Evolutionary conservation across 2,888 invertebrate genomes (phyloP).

Genomic region (Sisyra nigra): DNA sequence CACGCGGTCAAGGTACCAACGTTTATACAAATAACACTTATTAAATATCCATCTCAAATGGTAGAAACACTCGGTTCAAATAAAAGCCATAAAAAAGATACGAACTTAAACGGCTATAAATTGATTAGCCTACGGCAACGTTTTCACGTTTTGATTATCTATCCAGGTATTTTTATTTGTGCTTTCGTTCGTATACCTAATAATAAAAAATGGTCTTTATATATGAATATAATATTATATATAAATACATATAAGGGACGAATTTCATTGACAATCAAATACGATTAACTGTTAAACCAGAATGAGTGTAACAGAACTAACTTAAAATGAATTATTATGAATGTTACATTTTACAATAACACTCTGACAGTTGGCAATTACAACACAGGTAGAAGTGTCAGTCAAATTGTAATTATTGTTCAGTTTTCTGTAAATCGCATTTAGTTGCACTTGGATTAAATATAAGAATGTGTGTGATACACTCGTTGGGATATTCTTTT

Average conservation of each 20-base stretch:
- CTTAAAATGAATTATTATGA: too few relatives aligned
- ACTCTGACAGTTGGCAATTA: slow-evolving; percentile 6
- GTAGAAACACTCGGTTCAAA: slow-evolving; percentile 8
- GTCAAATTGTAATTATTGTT: background rate
- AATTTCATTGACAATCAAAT: too few relatives aligned
- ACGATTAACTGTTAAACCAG: too few relatives aligned
- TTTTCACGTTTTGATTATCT: slow-evolving; percentile 4
- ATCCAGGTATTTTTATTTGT: too few relatives aligned
- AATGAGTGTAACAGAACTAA: too few relatives aligned
- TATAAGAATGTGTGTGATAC: too few relatives aligned
- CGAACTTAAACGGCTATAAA: background rate
- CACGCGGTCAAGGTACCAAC: background rate
- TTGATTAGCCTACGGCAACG: slow-evolving; percentile 5
- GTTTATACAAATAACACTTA: slow-evolving; percentile 13
- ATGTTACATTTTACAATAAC: slow-evolving; percentile 1
- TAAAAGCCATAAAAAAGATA: background rate
- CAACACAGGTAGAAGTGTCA: slow-evolving; percentile 1
- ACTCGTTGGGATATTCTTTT: too few relatives aligned
- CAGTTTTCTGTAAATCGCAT: background rate
- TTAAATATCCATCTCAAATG: slow-evolving; percentile 12
- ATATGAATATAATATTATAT: too few relatives aligned
- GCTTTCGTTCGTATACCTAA: too few relatives aligned
- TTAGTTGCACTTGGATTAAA: background rate
- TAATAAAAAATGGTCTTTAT: too few relatives aligned
- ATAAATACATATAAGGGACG: too few relatives aligned